Evolutionary conservation across 2,797 vertebrate genomes (phyloP).

Genomic region (Zalophus californianus): DNA sequence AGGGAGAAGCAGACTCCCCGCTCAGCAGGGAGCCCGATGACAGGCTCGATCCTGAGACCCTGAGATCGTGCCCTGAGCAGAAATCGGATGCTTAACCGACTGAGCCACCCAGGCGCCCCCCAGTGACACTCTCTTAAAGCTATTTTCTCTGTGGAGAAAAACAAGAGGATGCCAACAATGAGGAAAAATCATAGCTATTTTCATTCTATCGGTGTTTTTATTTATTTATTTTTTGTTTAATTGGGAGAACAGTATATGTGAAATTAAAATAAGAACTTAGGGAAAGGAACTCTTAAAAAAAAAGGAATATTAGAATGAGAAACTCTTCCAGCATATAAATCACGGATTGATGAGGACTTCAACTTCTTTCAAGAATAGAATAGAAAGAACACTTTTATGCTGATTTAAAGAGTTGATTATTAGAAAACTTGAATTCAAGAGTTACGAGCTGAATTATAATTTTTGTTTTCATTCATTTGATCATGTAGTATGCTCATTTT

Average conservation of each 20-base stretch:
- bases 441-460: neutral
- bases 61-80: too few relatives aligned
- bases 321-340: neutral
- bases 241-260: neutral
- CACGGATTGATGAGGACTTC: neutral
- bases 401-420: neutral
- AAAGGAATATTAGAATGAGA: neutral
- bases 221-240: neutral
- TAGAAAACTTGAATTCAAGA: neutral
- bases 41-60: too few relatives aligned
- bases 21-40: too few relatives aligned
- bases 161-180: neutral
- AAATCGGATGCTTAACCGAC: too few relatives aligned
- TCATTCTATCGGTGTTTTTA: neutral
- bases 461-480: conserved; percentile 15
- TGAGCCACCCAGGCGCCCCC: too few relatives aligned
- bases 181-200: neutral
- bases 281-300: neutral
- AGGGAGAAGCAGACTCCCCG: too few relatives aligned
- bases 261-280: neutral
- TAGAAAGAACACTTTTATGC: neutral
- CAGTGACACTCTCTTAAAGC: neutral
- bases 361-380: neutral
- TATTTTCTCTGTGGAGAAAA: neutral
- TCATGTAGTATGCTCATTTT: neutral